phyloP scores from a whole-genome alignment of 2,888 invertebrate genomes.

The Invenusta paracnida region DNA sequence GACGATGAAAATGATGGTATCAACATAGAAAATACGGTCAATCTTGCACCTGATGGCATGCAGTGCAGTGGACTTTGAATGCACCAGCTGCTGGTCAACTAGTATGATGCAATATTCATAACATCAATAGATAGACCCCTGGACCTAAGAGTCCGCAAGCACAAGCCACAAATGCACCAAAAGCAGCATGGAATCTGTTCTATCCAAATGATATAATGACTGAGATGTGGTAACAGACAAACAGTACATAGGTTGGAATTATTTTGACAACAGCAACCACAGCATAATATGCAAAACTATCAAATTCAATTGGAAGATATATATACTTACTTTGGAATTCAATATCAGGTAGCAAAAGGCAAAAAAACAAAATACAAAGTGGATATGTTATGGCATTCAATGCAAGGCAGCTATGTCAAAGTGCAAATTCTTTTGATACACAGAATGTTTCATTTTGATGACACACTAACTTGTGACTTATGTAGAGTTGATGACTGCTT shows the following conservation, averaged over 20 bases:
- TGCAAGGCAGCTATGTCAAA: background rate
- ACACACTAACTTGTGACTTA: conserved; percentile 19
- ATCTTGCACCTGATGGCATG: background rate
- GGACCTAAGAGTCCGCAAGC: background rate
- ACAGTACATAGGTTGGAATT: background rate
- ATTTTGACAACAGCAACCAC: background rate
- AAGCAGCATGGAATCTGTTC: background rate
- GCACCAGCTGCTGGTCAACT: background rate
- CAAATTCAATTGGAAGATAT: background rate
- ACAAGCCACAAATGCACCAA: background rate
- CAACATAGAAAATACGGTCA: background rate
- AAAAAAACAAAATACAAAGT: background rate
- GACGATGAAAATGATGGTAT: background rate
- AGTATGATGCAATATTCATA: background rate
- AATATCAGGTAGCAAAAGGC: background rate
- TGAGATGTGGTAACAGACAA: background rate
- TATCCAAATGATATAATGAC: background rate
- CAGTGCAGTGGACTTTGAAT: background rate
- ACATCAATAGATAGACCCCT: background rate
- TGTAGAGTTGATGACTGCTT: conserved; percentile 1
- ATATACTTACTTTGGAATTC: background rate
- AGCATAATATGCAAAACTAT: background rate
- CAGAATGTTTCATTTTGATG: conserved; percentile 10
- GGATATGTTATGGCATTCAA: background rate
- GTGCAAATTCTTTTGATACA: conserved; percentile 19